Percentiles rank a stretch among this genome's conserved stretches.
These are phyloP conservation scores for Asobara japonica DNA, from an alignment of 1,140 invertebrate genomes.

Conservation along the genomic window DNA sequence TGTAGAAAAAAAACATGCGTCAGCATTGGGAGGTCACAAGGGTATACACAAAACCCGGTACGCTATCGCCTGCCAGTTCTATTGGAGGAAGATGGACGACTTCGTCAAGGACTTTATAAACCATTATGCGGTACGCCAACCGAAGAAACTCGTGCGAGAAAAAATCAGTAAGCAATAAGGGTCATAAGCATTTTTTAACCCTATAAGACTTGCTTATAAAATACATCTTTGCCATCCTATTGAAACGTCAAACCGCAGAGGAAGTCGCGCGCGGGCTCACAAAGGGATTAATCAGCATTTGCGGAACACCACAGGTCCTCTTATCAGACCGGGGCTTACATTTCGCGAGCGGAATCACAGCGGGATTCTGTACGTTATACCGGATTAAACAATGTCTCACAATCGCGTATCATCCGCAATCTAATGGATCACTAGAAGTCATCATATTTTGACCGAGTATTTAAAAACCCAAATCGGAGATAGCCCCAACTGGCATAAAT, in stretches of 20 bases:
- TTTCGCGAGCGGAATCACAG: constrained; percentile 33
- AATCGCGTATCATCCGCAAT: constrained; percentile 38
- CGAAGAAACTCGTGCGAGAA: constrained; percentile 7
- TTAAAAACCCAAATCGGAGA: constrained; percentile 13
- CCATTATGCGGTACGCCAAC: constrained; percentile 17
- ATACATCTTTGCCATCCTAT: not conserved
- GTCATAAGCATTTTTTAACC: constrained; percentile 25
- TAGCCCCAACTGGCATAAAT: not conserved
- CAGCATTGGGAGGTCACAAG: constrained; percentile 10
- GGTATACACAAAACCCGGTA: constrained; percentile 10
- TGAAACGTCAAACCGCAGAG: too few species aligned
- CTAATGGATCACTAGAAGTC: constrained; percentile 41
- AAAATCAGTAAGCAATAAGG: constrained; percentile 1
- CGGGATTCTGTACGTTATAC: constrained; percentile 33
- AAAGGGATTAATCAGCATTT: too few species aligned
- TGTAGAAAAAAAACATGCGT: constrained; percentile 22
- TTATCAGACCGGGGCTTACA: too few species aligned
- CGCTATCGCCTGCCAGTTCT: not conserved
- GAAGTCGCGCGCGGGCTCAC: too few species aligned
- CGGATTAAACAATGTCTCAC: constrained; percentile 39
- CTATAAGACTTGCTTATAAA: not conserved
- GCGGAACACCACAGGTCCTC: too few species aligned
- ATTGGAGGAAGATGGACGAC: constrained; percentile 16
- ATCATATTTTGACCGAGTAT: constrained; percentile 40
- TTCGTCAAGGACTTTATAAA: constrained; percentile 19